phyloP scores from a whole-genome alignment of 2,888 invertebrate species.

The Xanthorhoe designata region DNA sequence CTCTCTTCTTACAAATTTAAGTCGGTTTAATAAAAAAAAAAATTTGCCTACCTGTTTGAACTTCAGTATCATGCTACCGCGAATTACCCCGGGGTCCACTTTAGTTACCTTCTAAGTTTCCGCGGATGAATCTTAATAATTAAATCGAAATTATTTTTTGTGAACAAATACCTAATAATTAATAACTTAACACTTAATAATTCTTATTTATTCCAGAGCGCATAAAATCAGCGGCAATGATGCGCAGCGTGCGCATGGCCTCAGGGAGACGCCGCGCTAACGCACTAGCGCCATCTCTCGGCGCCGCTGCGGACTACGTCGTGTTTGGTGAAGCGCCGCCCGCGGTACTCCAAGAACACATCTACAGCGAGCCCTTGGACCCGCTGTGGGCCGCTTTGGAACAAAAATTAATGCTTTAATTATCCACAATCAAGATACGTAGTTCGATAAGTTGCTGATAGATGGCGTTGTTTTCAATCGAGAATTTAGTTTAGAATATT shows the following conservation, averaged over 20 bases:
- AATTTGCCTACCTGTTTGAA: too few species aligned
- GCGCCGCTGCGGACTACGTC: slow-evolving; percentile 42
- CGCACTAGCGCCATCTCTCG: slow-evolving; percentile 27
- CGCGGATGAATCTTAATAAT: too few species aligned
- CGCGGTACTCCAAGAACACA: slow-evolving; percentile 44
- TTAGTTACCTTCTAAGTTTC: too few species aligned
- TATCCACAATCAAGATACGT: slow-evolving; percentile 35
- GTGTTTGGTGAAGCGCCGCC: slow-evolving; percentile 52
- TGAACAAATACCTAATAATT: too few species aligned
- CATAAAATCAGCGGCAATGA: slow-evolving; percentile 66
- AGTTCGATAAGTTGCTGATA: slow-evolving; percentile 20
- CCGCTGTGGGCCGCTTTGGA: slow-evolving; percentile 74
- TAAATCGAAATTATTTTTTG: too few species aligned
- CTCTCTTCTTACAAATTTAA: too few species aligned
- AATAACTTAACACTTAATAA: too few species aligned
- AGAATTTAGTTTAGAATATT: slow-evolving; percentile 27
- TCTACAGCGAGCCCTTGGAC: slow-evolving; percentile 56
- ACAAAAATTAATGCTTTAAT: slow-evolving; percentile 59
- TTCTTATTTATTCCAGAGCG: slow-evolving; percentile 62
- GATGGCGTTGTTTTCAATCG: slow-evolving; percentile 30
- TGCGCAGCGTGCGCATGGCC: slow-evolving; percentile 70
- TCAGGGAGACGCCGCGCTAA: slow-evolving; percentile 55
- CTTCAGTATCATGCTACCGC: too few species aligned
- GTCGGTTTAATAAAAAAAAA: too few species aligned
- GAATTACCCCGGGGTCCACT: too few species aligned